Evolutionary conservation across 2,113 vertebrate species (phyloP).

Genomic region (Apus apus): DNA sequence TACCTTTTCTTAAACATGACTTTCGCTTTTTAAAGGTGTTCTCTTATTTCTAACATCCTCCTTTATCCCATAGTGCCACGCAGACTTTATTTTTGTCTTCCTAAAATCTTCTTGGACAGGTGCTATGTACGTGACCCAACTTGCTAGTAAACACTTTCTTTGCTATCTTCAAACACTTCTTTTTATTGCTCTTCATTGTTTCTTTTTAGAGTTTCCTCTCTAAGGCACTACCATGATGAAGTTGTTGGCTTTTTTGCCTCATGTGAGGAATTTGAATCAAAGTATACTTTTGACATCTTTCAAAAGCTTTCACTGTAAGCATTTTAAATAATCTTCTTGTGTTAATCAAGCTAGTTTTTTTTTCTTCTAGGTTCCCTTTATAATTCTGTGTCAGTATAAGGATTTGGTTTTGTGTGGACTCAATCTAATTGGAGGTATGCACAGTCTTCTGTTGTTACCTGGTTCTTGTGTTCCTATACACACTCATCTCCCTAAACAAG

Average conservation of each 20-base stretch:
- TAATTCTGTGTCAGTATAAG: background rate
- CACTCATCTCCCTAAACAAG: background rate
- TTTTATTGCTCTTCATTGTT: background rate
- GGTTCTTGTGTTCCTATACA: background rate
- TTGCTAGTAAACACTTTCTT: background rate
- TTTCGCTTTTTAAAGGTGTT: background rate
- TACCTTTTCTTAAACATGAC: background rate
- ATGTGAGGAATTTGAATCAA: background rate
- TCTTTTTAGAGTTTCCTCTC: background rate
- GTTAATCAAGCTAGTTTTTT: background rate
- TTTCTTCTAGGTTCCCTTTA: background rate
- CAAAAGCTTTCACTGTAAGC: background rate
- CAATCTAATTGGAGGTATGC: background rate
- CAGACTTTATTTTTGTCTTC: background rate
- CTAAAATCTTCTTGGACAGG: background rate
- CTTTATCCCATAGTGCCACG: background rate
- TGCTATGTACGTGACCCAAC: background rate
- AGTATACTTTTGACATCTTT: background rate
- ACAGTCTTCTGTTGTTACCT: background rate
- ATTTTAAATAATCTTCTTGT: background rate
- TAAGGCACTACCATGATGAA: background rate
- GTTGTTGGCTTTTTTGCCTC: background rate
- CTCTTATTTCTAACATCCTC: background rate
- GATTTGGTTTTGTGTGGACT: background rate
- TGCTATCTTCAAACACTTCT: background rate